Evolutionary conservation across 2,797 vertebrate species (phyloP).

Genomic region (Gastrophryne carolinensis): DNA sequence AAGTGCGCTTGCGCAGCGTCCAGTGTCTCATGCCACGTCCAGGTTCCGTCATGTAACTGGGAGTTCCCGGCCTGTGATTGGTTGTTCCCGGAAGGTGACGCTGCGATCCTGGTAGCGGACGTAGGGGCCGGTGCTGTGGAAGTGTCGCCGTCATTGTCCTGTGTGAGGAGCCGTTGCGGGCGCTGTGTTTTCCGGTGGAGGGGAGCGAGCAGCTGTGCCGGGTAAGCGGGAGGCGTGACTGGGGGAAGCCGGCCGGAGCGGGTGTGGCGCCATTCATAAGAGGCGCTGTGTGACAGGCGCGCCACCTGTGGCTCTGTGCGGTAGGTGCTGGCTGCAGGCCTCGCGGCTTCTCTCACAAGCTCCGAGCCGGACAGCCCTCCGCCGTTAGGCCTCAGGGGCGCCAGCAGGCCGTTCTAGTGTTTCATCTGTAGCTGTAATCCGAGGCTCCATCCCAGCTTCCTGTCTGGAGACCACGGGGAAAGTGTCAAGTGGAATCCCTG

Average conservation of each 20-base stretch:
- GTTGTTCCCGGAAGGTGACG: constrained; percentile 5
- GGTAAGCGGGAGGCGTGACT: neutral
- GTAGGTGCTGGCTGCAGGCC: too few species aligned
- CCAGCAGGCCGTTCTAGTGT: neutral
- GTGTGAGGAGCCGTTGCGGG: too few species aligned
- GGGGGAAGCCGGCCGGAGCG: neutral
- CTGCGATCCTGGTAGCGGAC: constrained; percentile 4
- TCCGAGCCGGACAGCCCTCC: neutral
- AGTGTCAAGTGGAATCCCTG: too few species aligned
- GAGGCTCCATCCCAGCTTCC: too few species aligned
- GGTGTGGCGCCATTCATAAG: constrained; percentile 4
- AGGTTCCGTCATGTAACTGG: constrained; percentile 2
- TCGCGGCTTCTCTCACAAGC: too few species aligned
- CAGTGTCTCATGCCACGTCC: constrained; percentile 32
- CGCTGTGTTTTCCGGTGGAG: neutral
- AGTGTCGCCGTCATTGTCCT: constrained; percentile 17
- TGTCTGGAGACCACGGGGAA: too few species aligned
- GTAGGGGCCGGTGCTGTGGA: neutral
- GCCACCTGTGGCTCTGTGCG: too few species aligned
- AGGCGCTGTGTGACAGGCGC: neutral
- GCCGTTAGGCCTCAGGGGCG: neutral
- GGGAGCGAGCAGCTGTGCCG: constrained; percentile 8
- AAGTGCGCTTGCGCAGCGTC: constrained; percentile 20
- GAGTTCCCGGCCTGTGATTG: constrained; percentile 4
- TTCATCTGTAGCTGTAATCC: neutral